These are phyloP conservation scores for Hippoglossus stenolepis DNA, from an alignment of 2,113 vertebrate genomes.

Conservation along the genomic window DNA sequence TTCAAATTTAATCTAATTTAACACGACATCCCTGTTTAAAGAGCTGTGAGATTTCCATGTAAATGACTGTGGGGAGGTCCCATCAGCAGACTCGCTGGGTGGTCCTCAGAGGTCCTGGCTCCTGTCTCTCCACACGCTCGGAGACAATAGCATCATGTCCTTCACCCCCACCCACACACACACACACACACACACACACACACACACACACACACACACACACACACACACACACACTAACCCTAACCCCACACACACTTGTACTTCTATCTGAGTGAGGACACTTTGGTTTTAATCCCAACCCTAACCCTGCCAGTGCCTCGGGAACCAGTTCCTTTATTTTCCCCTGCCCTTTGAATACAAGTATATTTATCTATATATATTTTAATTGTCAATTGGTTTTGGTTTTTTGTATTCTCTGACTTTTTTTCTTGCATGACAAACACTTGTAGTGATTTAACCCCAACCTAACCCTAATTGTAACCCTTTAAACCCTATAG, in stretches of 20 bases:
- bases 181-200: too few relatives aligned
- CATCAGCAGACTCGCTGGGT: conserved; percentile 70
- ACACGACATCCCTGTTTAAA: background rate
- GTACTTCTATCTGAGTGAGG: background rate
- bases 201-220: too few relatives aligned
- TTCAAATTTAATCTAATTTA: background rate
- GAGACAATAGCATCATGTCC: conserved; percentile 73
- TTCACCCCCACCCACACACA: conserved; percentile 15
- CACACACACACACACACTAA: background rate
- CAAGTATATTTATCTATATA: too few relatives aligned
- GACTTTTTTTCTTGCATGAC: too few relatives aligned
- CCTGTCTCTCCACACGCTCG: conserved; percentile 75
- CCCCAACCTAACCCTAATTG: too few relatives aligned
- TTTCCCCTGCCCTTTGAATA: too few relatives aligned
- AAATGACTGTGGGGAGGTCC: conserved; percentile 37
- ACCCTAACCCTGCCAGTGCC: too few relatives aligned
- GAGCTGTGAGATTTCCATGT: conserved; percentile 23
- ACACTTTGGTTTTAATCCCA: background rate
- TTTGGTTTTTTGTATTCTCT: too few relatives aligned
- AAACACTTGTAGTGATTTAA: too few relatives aligned
- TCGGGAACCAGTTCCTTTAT: too few relatives aligned
- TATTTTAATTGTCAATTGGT: too few relatives aligned
- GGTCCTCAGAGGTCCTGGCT: conserved; percentile 78
- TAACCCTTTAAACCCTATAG: too few relatives aligned
- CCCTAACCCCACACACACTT: background rate